These are phyloP conservation scores for Amniataba percoides DNA, from an alignment of 2,797 vertebrate species.

Conservation along the genomic window DNA sequence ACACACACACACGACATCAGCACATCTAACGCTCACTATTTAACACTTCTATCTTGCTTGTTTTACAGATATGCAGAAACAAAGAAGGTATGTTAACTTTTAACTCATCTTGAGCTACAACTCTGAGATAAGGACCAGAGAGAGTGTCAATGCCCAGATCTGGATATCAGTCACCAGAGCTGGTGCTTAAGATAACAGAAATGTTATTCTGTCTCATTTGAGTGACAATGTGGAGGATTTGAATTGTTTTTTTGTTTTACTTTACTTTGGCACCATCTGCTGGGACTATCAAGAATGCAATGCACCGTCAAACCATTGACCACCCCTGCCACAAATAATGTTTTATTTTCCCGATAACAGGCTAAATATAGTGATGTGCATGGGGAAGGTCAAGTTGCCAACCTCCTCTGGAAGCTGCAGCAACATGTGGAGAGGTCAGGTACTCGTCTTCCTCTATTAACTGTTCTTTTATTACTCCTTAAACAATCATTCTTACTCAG, in stretches of 20 bases:
- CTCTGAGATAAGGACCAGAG: too few relatives aligned
- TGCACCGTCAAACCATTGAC: background rate
- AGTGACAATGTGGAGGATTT: background rate
- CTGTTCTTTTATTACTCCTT: background rate
- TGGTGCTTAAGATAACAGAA: background rate
- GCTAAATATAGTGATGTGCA: background rate
- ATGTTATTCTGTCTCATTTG: background rate
- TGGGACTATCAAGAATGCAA: conserved; percentile 11
- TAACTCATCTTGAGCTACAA: too few relatives aligned
- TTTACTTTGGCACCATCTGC: conserved; percentile 48
- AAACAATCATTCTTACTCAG: background rate
- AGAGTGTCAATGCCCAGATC: background rate
- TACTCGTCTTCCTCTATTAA: conserved; percentile 1
- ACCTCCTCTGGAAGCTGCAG: conserved; percentile 7
- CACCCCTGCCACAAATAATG: background rate
- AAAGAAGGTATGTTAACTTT: too few relatives aligned
- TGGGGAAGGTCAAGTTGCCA: background rate
- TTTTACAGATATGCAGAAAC: background rate
- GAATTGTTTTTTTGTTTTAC: background rate
- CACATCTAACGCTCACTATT: too few relatives aligned
- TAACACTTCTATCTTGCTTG: background rate
- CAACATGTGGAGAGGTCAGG: conserved; percentile 14
- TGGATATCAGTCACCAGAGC: background rate
- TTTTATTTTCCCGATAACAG: background rate
- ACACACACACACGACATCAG: too few relatives aligned